Percentiles rank a stretch among this genome's conserved stretches.
Conservation (phyloP, 1,140 invertebrate species). For the Andrena cerasifolii region DNA sequence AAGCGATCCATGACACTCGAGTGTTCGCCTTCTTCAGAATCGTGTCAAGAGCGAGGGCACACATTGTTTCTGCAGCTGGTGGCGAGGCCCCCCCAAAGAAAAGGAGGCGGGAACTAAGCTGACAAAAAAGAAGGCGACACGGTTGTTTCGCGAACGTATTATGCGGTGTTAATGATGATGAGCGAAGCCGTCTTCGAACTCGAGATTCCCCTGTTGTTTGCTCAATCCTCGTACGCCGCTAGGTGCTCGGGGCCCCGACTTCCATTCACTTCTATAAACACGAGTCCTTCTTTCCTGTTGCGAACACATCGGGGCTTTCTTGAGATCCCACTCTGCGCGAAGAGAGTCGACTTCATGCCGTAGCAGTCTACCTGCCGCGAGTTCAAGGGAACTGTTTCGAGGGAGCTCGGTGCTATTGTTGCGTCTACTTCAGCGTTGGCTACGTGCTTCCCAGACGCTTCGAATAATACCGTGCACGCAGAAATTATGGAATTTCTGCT, state of each 20-base stretch:
- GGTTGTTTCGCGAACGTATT: conserved; percentile 59
- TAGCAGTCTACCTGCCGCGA: background rate
- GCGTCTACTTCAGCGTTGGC: background rate
- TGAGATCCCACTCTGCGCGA: conserved; percentile 2
- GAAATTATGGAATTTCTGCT: background rate
- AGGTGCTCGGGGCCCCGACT: conserved; percentile 39
- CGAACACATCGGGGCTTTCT: conserved; percentile 50
- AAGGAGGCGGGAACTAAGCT: too few species aligned
- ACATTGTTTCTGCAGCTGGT: conserved; percentile 30
- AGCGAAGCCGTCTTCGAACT: conserved; percentile 58
- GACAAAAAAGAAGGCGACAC: conserved; percentile 13
- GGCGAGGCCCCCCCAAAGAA: background rate
- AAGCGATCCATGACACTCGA: background rate
- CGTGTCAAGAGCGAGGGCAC: conserved; percentile 36
- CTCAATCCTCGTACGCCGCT: conserved; percentile 53
- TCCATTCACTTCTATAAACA: conserved; percentile 63
- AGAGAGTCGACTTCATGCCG: conserved; percentile 16
- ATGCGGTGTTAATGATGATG: conserved; percentile 66
- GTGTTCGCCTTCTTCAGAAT: conserved; percentile 5
- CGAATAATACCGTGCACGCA: background rate
- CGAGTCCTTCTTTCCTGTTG: conserved; percentile 30
- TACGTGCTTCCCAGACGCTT: conserved; percentile 9
- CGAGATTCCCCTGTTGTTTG: conserved; percentile 57
- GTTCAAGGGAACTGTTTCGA: conserved; percentile 17
- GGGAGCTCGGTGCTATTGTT: conserved; percentile 14